Percentiles rank a stretch among this genome's conserved stretches.
Conservation (phyloP, 2,113 vertebrate species). For the Trogon surrucura region DNA sequence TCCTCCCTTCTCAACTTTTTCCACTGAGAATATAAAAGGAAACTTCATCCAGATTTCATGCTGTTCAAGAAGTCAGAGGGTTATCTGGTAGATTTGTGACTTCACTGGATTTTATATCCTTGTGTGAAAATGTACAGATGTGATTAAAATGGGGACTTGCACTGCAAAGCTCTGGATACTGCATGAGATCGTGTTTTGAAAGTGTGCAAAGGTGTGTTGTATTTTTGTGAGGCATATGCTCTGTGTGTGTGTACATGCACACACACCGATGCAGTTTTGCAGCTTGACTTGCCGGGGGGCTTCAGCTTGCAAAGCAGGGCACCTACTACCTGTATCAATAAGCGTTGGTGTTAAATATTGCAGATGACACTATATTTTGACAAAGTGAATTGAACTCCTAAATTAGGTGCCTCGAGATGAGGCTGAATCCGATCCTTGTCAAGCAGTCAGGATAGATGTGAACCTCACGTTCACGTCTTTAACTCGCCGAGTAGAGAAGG, state of each 20-base stretch:
- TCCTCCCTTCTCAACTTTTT: neutral
- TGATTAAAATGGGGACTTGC: neutral
- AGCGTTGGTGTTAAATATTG: neutral
- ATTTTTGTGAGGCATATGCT: accelerated
- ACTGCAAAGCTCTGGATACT: neutral
- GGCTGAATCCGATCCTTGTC: neutral
- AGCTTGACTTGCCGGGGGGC: neutral
- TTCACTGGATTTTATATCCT: neutral
- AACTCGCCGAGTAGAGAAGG: neutral
- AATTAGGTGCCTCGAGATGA: neutral
- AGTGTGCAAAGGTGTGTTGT: neutral
- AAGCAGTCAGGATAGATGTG: neutral
- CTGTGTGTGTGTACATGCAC: neutral
- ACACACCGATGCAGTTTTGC: neutral
- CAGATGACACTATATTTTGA: neutral
- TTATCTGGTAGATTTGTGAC: neutral
- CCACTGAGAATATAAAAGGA: neutral
- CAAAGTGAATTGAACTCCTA: neutral
- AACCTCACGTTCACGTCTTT: neutral
- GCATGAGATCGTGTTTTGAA: neutral
- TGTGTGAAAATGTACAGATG: neutral
- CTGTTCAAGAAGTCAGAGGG: neutral
- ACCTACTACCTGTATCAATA: no score
- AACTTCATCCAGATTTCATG: neutral
- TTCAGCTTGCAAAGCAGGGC: neutral